Base-by-base conservation (phyloP, 2,888 invertebrate species). In the Galerucella pusilla region DNA sequence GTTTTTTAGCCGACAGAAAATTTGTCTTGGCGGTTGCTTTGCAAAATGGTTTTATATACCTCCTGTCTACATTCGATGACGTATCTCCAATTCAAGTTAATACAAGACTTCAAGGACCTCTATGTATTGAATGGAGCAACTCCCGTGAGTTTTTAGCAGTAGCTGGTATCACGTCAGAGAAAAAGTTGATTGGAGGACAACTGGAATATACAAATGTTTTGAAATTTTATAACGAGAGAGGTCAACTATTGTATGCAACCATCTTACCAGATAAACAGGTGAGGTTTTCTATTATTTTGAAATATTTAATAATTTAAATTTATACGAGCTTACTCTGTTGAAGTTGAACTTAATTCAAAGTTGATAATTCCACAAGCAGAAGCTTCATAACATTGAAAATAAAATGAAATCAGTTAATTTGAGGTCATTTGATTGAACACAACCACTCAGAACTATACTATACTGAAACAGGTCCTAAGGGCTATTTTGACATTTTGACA, bases 111-210 rank as follows among this genome's bases (percentile, higher is more conserved):
- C 91, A 93, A 82, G 94, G 94, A 25, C 94, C 94, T 10, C 88
- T 96, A 80, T 93, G 94, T 81, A 95, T 98, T 91, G 98, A 98
- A 89, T 98, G 98, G 98, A 97, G 97, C 77, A 98, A 97, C 87
- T 97, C 97, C 1, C 93, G 97, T 49, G 96, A 97, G 86, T 89
- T 97, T 71, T 89, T 98, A 76, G 98, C 97, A 0, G 96, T 98
- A 0, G 97, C 97, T 65, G 98, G 98, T n/a, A 78, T 85, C 0
- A 92, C 92, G 14, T 86, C 91, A n/a, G 85, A 81, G 85, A 85
- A 85, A 12, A 81, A 85, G 74, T 77, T 80, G 10, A 73, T 80
- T 60, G 80, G 83, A 12, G 78, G 84, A 20, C 87, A 88, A 63
- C 86, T 88, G 65, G 91, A 94, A 75, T 95, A 91, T 88, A 92